Evolutionary conservation across 2,888 invertebrate genomes (phyloP).

Genomic region (Matsumyia berberina): DNA sequence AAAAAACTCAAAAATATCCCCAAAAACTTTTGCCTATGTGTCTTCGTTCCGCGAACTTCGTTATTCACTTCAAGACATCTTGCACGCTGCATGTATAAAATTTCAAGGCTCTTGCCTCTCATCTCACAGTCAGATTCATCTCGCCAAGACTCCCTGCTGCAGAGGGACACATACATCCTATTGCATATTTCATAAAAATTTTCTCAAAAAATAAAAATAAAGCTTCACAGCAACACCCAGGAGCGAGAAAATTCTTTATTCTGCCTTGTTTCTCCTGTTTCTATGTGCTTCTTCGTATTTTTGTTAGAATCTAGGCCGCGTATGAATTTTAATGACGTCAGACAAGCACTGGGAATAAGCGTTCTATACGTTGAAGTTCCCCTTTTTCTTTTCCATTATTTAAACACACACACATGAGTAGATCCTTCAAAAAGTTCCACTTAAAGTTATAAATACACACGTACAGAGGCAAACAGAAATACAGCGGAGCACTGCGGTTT

Average conservation of each 20-base stretch:
- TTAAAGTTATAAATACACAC: constrained; percentile 33
- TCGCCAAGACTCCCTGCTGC: constrained; percentile 31
- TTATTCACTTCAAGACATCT: constrained; percentile 47
- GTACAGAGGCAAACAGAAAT: constrained; percentile 13
- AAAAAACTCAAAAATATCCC: constrained; percentile 9
- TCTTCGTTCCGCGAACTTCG: constrained; percentile 63
- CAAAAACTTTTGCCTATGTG: constrained; percentile 67
- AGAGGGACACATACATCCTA: constrained; percentile 48
- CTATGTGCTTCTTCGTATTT: constrained; percentile 40
- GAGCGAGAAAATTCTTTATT: constrained; percentile 30
- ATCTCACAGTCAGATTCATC: constrained; percentile 46
- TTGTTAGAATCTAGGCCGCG: constrained; percentile 80
- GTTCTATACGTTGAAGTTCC: constrained; percentile 25
- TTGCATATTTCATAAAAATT: constrained; percentile 62
- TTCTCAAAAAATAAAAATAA: constrained; percentile 28
- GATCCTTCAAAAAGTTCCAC: constrained; percentile 62
- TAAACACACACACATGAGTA: constrained; percentile 29
- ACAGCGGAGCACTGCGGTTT: constrained; percentile 12
- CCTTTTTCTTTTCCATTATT: constrained; percentile 11
- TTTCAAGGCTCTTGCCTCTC: constrained; percentile 68
- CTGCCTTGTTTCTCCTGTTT: constrained; percentile 7
- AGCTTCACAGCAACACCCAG: constrained; percentile 24
- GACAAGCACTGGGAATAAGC: constrained; percentile 28
- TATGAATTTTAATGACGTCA: constrained; percentile 83
- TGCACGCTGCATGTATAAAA: constrained; percentile 62